Base-by-base conservation (phyloP, 1,140 invertebrate genomes). In the Euwallacea similis region DNA sequence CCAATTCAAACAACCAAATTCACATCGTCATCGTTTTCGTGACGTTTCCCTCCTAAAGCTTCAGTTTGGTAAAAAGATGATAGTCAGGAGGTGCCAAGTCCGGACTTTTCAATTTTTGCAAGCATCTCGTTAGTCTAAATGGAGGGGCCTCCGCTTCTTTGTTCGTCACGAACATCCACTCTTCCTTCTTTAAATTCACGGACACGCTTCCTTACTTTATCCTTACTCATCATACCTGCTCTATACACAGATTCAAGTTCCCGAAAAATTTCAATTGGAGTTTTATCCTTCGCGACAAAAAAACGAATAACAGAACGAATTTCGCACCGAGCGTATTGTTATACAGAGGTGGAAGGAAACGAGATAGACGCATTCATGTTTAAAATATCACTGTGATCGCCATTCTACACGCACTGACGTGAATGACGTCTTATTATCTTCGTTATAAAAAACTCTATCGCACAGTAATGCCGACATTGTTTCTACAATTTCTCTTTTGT, bases 41-140 rank as follows among this genome's bases (percentile, higher is more conserved):
- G 15, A 7, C 16, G 16, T 56, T 56, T 7, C 33, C 59, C 59
- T 33, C 11, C 11, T 41, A n/a, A 15, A 7, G 59, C 59, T 62
- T 62, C 59, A 62, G 15, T 62, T 62, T 62, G 7, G 59, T 7
- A 62, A 62, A 62, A 9, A 62, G 41, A 33, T 62, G 41, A 15
- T 33, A 62, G 13, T 62, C 41, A 33, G 9, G 8, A 33, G 41
- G 59, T 33, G 59, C 59, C 8, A 21, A 7, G 8, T 42, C 59
- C 7, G 59, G 13, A 33, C 13, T 62, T 7, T 62, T 62, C 63
- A 65, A 65, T 65, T 44, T 65, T 65, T 44, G 63, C 63, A 7
- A 65, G 46, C 10, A 65, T 44, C 55, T 65, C 63, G 63, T 65
- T 44, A 9, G 63, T 59, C 43, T n/a, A n/a, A n/a, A 65, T 55